Percentiles rank a stretch among this genome's conserved stretches.
Conservation (phyloP, 2,888 invertebrate species). For the Drosophila suboccidentalis region DNA sequence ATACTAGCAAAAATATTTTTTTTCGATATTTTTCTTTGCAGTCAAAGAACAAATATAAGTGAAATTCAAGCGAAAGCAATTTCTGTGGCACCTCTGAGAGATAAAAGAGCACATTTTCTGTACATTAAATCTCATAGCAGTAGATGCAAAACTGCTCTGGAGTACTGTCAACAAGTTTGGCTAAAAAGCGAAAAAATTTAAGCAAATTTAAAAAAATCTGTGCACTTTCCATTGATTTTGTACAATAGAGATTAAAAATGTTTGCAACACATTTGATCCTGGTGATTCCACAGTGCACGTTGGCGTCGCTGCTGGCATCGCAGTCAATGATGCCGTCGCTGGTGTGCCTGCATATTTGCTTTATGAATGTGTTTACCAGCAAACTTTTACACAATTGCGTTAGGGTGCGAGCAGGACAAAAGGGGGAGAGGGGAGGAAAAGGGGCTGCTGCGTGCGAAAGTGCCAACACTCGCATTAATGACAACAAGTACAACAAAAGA, state of each 20-base stretch:
- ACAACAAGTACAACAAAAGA: slow-evolving; percentile 54
- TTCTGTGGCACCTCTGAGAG: no score
- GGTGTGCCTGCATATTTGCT: slow-evolving; percentile 74
- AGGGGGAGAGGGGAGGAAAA: background rate
- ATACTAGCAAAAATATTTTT: no score
- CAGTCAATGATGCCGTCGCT: slow-evolving; percentile 26
- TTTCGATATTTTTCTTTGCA: no score
- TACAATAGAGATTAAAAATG: background rate
- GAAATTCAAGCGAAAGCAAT: no score
- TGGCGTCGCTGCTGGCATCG: slow-evolving; percentile 26
- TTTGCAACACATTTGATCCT: background rate
- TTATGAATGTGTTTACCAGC: slow-evolving; percentile 80
- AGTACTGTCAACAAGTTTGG: no score
- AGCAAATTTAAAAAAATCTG: no score
- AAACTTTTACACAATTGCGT: slow-evolving; percentile 64
- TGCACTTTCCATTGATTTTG: background rate
- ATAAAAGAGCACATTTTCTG: no score
- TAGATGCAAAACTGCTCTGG: no score
- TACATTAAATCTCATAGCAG: no score
- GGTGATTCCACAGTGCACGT: slow-evolving; percentile 26
- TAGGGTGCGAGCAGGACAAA: slow-evolving; percentile 16
- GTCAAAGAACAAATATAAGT: no score
- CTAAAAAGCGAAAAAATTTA: no score
- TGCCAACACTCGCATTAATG: slow-evolving; percentile 80
- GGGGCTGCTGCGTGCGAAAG: slow-evolving; percentile 65